Conservation (phyloP, 2,113 vertebrate species). For the Chionomys nivalis region DNA sequence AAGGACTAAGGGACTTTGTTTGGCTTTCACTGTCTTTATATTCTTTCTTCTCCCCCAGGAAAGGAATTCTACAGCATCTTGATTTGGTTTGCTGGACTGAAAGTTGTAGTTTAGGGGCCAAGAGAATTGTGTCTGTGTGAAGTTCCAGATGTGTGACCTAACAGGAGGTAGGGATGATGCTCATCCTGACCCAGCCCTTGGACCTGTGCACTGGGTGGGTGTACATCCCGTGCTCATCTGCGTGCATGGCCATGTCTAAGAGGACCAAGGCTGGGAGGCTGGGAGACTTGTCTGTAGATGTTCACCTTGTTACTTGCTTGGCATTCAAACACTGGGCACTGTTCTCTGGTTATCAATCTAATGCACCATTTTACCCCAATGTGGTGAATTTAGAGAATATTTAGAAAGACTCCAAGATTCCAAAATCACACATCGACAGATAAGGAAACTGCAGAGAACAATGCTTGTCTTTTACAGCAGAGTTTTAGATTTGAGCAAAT, state of each 20-base stretch:
- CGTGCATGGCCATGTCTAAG: neutral
- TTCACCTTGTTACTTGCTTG: neutral
- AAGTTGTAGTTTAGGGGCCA: neutral
- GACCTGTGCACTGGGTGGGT: neutral
- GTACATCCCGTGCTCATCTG: neutral
- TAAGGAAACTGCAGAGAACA: neutral
- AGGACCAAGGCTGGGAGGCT: neutral
- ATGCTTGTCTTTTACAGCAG: neutral
- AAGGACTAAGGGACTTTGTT: neutral
- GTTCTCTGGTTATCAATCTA: neutral
- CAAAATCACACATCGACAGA: neutral
- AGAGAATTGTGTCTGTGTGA: conserved; percentile 28
- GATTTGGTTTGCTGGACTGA: neutral
- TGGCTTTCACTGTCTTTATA: conserved; percentile 35
- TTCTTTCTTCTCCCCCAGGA: neutral
- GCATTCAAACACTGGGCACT: neutral
- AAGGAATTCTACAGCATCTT: conserved; percentile 10
- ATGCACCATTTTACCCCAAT: neutral
- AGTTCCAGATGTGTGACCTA: conserved; percentile 25
- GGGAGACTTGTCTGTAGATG: neutral
- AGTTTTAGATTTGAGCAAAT: conserved; percentile 39
- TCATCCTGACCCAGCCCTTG: neutral
- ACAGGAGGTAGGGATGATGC: neutral
- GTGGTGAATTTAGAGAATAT: neutral
- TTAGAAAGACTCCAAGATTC: conserved; percentile 25